A percentile compares a stretch with the other conserved stretches of the same genome.
Conservation (phyloP, 2,888 invertebrate species). For the Flexamia atlantica region DNA sequence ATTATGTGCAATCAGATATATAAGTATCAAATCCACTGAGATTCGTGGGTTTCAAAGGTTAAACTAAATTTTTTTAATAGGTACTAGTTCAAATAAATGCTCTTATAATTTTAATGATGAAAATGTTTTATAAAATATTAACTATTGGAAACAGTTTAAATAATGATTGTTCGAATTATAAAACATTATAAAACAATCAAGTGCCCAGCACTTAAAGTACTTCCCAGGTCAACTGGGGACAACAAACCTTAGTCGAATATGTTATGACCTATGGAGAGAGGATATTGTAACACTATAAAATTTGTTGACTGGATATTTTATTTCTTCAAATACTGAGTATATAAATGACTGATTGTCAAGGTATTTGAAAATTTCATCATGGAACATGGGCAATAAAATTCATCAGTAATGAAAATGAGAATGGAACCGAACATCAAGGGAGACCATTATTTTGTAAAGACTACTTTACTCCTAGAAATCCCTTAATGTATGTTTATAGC, state of each 20-base stretch:
- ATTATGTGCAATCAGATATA: too few species aligned
- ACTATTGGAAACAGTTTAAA: background rate
- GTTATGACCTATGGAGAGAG: background rate
- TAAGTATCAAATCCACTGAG: background rate
- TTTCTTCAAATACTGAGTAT: background rate
- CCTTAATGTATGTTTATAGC: too few species aligned
- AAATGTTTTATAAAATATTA: background rate
- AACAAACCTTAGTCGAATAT: background rate
- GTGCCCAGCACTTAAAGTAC: slow-evolving; percentile 8
- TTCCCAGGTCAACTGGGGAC: slow-evolving; percentile 24
- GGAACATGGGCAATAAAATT: too few species aligned
- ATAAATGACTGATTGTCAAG: slow-evolving; percentile 27
- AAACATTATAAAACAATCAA: slow-evolving; percentile 1
- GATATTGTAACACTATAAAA: background rate
- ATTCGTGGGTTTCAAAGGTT: background rate
- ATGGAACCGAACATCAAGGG: too few species aligned
- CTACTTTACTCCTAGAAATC: too few species aligned
- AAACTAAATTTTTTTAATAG: background rate
- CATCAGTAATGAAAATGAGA: too few species aligned
- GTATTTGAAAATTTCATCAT: background rate
- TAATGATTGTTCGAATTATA: background rate
- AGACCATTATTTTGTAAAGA: too few species aligned
- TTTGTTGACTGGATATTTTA: background rate
- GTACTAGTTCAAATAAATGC: background rate
- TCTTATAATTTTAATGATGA: background rate